Evolutionary conservation across 2,113 vertebrate species (phyloP).

Genomic region (Vulpes lagopus): DNA sequence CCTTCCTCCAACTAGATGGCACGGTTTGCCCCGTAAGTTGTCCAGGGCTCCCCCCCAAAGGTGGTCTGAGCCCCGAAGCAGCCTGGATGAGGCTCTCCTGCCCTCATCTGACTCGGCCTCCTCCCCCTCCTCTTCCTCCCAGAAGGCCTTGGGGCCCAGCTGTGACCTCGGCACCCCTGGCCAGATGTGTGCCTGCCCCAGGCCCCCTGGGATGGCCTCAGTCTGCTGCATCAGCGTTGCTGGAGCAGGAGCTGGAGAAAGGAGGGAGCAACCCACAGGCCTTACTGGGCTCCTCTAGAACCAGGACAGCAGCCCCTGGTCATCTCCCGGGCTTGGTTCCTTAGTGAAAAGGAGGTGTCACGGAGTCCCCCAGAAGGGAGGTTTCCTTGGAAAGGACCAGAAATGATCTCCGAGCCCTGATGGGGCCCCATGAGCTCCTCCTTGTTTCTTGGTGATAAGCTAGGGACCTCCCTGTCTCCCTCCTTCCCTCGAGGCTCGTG

Average conservation of each 20-base stretch:
- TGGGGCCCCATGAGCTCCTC: too few relatives aligned
- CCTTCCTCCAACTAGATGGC: not conserved
- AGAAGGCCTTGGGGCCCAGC: not conserved
- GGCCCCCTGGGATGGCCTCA: not conserved
- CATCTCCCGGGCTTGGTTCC: not conserved
- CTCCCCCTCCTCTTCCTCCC: not conserved
- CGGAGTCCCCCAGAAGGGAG: not conserved
- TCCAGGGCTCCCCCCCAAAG: not conserved
- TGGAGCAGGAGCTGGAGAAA: not conserved
- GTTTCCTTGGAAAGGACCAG: not conserved
- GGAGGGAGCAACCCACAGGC: not conserved
- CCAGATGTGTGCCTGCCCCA: not conserved
- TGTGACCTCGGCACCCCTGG: not conserved
- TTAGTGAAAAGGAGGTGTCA: not conserved
- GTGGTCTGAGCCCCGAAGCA: not conserved
- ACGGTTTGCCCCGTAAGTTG: not conserved
- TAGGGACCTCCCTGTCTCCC: fast-evolving
- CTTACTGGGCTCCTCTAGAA: not conserved
- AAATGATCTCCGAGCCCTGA: not conserved
- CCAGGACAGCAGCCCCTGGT: not conserved
- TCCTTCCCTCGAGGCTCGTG: not conserved
- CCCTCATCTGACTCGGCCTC: not conserved
- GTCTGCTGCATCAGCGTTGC: not conserved
- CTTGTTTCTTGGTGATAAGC: not conserved
- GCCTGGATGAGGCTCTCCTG: not conserved